Percentiles rank a stretch among this genome's conserved stretches.
These are phyloP conservation scores for Elysia crispata DNA, from an alignment of 2,888 invertebrate genomes.

Conservation along the genomic window DNA sequence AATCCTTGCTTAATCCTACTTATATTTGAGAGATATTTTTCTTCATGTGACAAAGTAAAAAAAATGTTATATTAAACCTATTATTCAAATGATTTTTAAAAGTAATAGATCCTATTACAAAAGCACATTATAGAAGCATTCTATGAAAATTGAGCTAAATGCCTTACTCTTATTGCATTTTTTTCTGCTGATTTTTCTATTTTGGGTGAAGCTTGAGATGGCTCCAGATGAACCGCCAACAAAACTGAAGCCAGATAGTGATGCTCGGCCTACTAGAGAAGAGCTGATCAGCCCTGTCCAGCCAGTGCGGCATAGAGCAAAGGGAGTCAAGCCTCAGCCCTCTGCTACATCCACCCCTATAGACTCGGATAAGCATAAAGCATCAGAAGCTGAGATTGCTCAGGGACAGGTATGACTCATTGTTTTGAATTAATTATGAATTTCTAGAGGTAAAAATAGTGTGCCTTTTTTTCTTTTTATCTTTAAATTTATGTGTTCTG, in stretches of 20 bases:
- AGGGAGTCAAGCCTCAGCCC: constrained; percentile 52
- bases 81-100: no score
- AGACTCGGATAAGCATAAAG: constrained; percentile 50
- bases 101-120: no score
- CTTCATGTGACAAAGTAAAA: no score
- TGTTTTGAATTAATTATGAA: constrained; percentile 5
- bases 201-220: constrained; percentile 52
- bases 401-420: constrained; percentile 13
- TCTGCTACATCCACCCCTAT: constrained; percentile 70
- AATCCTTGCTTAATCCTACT: no score
- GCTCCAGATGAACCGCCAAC: constrained; percentile 60
- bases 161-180: not conserved
- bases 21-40: no score
- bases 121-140: no score
- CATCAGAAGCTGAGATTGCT: constrained; percentile 49
- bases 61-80: no score
- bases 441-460: not conserved
- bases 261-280: constrained; percentile 35
- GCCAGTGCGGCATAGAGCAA: constrained; percentile 36
- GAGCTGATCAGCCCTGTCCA: constrained; percentile 37
- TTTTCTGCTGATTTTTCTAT: not conserved
- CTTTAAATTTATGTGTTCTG: no score
- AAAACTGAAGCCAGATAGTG: constrained; percentile 13
- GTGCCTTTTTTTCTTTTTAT: no score
- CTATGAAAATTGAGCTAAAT: no score